phyloP scores from a whole-genome alignment of 2,888 invertebrate species.

The Laspeyria flexula region DNA sequence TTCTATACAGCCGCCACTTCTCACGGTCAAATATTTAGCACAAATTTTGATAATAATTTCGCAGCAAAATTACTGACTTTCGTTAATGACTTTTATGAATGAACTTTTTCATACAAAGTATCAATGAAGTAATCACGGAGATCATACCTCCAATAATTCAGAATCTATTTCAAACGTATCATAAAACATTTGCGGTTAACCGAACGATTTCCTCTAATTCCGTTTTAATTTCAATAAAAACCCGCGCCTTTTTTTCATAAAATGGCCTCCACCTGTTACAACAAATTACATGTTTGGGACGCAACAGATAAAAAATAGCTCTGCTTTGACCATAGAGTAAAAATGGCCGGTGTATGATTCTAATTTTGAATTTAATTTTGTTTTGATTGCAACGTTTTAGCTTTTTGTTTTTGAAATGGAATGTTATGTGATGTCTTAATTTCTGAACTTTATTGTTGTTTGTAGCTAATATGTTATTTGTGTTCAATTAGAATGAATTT shows the following conservation, averaged over 20 bases:
- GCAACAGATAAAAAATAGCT: slow-evolving; percentile 40
- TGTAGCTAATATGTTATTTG: no score
- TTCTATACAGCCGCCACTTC: no score
- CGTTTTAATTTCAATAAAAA: slow-evolving; percentile 73
- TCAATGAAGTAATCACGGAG: slow-evolving; percentile 39
- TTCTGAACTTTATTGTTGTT: not conserved
- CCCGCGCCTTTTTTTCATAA: slow-evolving; percentile 47
- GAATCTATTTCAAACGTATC: slow-evolving; percentile 43
- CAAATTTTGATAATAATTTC: not conserved
- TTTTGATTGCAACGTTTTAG: slow-evolving; percentile 3
- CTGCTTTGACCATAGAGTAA: slow-evolving; percentile 29
- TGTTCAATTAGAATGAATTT: no score
- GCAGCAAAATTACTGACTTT: slow-evolving; percentile 6
- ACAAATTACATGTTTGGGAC: slow-evolving; percentile 54
- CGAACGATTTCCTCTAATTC: slow-evolving; percentile 72
- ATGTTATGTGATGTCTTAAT: not conserved
- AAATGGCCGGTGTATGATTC: slow-evolving; percentile 27
- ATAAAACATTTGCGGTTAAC: slow-evolving; percentile 72
- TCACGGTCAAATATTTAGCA: no score
- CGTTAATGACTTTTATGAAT: slow-evolving; percentile 24
- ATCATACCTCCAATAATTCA: slow-evolving; percentile 38
- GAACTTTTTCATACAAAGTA: slow-evolving; percentile 18
- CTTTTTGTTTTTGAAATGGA: slow-evolving; percentile 1
- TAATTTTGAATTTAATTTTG: slow-evolving; percentile 25
- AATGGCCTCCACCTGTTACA: slow-evolving; percentile 64